These are phyloP conservation scores for Neosalanx taihuensis DNA, from an alignment of 2,797 vertebrate species.

Conservation along the genomic window DNA sequence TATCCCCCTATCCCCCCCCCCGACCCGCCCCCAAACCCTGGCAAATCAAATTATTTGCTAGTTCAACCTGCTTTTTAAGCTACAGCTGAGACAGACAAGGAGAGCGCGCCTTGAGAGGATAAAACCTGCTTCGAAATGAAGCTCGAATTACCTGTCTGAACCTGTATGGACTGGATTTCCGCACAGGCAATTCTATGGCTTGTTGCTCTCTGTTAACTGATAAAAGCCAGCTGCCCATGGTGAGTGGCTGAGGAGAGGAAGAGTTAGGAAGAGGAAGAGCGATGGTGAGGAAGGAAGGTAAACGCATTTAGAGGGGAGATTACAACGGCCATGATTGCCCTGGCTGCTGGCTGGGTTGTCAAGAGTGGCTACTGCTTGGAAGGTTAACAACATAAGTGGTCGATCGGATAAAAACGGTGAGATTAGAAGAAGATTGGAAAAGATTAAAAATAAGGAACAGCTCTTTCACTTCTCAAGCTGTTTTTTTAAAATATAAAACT, in stretches of 20 bases:
- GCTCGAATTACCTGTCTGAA: background rate
- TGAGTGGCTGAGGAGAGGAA: conserved; percentile 41
- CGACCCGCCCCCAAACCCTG: background rate
- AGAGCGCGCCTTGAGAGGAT: background rate
- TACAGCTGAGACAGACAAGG: conserved; percentile 19
- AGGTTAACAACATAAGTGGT: conserved; percentile 35
- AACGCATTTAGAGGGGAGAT: conserved; percentile 54
- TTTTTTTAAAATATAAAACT: too few relatives aligned
- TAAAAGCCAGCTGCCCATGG: conserved; percentile 60
- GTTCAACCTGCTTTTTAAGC: conserved; percentile 17
- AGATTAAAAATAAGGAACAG: background rate
- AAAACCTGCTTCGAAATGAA: background rate
- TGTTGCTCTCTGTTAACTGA: conserved; percentile 30
- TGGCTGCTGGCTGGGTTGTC: too few relatives aligned
- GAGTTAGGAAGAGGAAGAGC: conserved; percentile 25
- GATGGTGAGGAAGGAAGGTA: conserved; percentile 46
- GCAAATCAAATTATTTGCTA: conserved; percentile 8
- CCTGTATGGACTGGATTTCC: conserved; percentile 19
- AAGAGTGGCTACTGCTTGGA: conserved; percentile 35
- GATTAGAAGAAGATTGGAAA: background rate
- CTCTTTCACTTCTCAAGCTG: too few relatives aligned
- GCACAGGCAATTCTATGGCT: conserved; percentile 44
- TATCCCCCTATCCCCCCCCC: too few relatives aligned
- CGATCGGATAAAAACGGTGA: conserved; percentile 48
- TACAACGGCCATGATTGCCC: conserved; percentile 53